Percentiles rank a stretch among this genome's conserved stretches.
These are phyloP conservation scores for Guaruba guarouba DNA, from an alignment of 2,113 vertebrate genomes.

Conservation along the genomic window DNA sequence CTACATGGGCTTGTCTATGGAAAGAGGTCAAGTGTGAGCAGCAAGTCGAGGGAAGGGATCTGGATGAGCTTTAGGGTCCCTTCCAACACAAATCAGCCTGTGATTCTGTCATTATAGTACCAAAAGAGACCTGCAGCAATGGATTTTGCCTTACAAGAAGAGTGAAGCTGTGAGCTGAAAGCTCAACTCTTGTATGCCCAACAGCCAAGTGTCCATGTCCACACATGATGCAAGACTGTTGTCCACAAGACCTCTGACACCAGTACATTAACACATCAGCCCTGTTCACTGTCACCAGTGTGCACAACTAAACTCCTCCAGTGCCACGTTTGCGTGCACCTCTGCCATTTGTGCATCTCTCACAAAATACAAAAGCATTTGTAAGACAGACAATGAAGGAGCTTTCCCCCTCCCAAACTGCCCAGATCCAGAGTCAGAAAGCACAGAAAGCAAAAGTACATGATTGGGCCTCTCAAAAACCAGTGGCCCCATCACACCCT, in stretches of 20 bases:
- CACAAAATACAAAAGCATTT: neutral
- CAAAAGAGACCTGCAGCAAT: neutral
- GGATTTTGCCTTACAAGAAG: neutral
- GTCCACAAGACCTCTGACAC: neutral
- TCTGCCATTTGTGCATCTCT: neutral
- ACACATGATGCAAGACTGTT: rapidly evolving
- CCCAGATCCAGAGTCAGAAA: neutral
- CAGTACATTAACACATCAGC: rapidly evolving
- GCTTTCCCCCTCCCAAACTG: neutral
- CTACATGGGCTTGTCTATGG: rapidly evolving
- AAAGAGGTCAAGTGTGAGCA: neutral
- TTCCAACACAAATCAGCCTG: neutral
- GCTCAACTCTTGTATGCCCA: neutral
- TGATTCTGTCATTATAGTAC: neutral
- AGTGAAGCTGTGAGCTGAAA: neutral
- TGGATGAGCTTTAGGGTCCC: neutral
- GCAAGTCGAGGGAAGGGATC: neutral
- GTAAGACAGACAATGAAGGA: neutral
- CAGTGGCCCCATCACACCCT: rapidly evolving
- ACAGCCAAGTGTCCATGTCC: neutral
- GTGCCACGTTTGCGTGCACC: rapidly evolving
- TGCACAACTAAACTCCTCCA: neutral
- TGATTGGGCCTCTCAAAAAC: rapidly evolving
- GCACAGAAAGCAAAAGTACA: neutral
- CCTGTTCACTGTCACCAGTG: neutral